phyloP scores from a whole-genome alignment of 2,113 vertebrate species.

The Nothocercus nigrocapillus region DNA sequence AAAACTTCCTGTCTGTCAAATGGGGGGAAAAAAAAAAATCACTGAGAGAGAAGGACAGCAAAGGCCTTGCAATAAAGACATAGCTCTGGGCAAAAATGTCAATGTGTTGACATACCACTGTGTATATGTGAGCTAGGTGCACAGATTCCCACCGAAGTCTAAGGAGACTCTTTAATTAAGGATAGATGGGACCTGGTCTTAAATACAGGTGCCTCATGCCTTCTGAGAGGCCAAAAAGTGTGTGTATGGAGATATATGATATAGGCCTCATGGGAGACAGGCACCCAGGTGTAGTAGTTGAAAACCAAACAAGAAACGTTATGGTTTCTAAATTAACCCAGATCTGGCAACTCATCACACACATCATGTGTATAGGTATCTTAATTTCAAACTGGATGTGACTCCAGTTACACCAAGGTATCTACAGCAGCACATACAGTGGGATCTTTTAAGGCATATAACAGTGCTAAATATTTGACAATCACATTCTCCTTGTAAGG shows the following conservation, averaged over 20 bases:
- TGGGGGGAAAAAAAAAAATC: not conserved
- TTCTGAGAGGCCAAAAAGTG: not conserved
- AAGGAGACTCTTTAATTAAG: not conserved
- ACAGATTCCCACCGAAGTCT: not conserved
- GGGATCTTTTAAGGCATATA: not conserved
- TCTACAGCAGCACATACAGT: not conserved
- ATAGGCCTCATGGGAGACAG: not conserved
- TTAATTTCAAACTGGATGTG: not conserved
- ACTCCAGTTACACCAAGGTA: not conserved
- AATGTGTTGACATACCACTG: not conserved
- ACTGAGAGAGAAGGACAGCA: not conserved
- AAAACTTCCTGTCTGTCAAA: not conserved
- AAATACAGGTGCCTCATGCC: not conserved
- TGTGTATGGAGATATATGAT: not conserved
- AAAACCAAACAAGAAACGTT: not conserved
- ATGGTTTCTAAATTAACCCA: not conserved
- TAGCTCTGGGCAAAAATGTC: not conserved
- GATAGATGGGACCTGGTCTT: not conserved
- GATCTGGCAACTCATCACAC: not conserved
- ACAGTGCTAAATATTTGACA: not conserved
- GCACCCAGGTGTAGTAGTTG: not conserved
- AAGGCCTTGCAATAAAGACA: not conserved
- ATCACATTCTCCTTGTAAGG: not conserved
- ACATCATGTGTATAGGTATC: accelerated
- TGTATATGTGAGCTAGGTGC: accelerated